Evolutionary conservation across 2,113 vertebrate species (phyloP).

Genomic region (Peromyscus polionotus): DNA sequence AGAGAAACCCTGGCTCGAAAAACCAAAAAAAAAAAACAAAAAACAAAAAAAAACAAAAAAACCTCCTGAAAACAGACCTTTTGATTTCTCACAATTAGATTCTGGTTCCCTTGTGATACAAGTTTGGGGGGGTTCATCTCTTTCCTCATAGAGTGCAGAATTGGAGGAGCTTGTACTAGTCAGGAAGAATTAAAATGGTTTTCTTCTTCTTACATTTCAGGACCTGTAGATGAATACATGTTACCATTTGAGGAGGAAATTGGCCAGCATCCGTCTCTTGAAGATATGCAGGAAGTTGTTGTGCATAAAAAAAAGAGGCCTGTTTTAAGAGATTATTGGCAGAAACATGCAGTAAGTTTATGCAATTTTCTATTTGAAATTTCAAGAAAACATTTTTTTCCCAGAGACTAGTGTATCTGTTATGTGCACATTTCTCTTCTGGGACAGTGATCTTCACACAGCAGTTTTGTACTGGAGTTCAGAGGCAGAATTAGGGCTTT

Average conservation of each 20-base stretch:
- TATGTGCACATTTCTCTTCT: background rate
- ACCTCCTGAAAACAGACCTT: background rate
- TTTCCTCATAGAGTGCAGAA: background rate
- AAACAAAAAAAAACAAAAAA: too few species aligned
- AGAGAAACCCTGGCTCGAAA: too few species aligned
- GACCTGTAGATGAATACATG: conserved; percentile 98
- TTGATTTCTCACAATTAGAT: background rate
- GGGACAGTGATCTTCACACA: background rate
- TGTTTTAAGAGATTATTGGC: conserved; percentile 96
- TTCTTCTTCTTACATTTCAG: conserved; percentile 81
- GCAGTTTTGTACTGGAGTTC: background rate
- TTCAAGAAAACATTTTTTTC: conserved; percentile 44
- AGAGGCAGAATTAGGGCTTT: background rate
- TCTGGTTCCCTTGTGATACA: background rate
- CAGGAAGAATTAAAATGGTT: background rate
- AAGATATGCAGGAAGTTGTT: conserved; percentile 99
- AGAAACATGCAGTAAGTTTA: conserved; percentile 96
- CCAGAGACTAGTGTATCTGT: background rate
- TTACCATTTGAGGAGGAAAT: conserved; percentile 99
- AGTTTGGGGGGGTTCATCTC: background rate
- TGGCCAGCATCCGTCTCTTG: conserved; percentile 98
- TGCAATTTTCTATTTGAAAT: background rate
- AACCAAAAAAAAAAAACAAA: too few species aligned
- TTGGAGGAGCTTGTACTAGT: conserved; percentile 34
- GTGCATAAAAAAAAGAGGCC: conserved; percentile 99